These are phyloP conservation scores for Suillia variegata DNA, from an alignment of 2,888 invertebrate genomes.

Conservation along the genomic window DNA sequence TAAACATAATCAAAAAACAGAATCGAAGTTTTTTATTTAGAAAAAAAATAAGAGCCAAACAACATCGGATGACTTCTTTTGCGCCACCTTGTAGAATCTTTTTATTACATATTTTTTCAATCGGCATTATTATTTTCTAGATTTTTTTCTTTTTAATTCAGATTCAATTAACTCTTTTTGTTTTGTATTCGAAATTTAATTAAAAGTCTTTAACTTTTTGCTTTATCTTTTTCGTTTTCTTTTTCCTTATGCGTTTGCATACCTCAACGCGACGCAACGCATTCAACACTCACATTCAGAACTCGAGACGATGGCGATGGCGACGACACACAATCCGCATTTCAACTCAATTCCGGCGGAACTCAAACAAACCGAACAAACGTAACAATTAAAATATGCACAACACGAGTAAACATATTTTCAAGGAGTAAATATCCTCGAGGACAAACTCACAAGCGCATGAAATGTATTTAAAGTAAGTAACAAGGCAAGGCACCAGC, in stretches of 20 bases:
- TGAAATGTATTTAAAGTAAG: conserved; percentile 55
- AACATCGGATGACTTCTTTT: too few relatives aligned
- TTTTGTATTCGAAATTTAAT: too few relatives aligned
- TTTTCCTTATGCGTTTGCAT: too few relatives aligned
- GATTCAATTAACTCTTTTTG: too few relatives aligned
- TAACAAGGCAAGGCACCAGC: conserved; percentile 21
- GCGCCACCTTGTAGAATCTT: too few relatives aligned
- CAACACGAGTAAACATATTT: conserved; percentile 60
- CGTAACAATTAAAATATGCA: conserved; percentile 60
- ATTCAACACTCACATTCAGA: not conserved
- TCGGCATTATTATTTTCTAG: too few relatives aligned
- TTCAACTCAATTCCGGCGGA: not conserved
- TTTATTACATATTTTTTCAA: too few relatives aligned
- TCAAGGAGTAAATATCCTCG: conserved; percentile 58
- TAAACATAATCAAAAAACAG: too few relatives aligned
- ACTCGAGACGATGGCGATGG: not conserved
- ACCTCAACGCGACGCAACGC: not conserved
- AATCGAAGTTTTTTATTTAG: too few relatives aligned
- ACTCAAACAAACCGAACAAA: conserved; percentile 35
- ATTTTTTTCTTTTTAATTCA: too few relatives aligned
- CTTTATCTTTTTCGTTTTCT: too few relatives aligned
- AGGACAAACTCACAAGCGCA: conserved; percentile 51
- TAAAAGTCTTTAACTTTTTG: not conserved
- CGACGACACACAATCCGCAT: not conserved
- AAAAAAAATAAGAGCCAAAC: too few relatives aligned